Evolutionary conservation across 2,797 vertebrate species (phyloP), one percentile per base, ranked within the genome.

Genomic region (Varecia variegata): DNA sequence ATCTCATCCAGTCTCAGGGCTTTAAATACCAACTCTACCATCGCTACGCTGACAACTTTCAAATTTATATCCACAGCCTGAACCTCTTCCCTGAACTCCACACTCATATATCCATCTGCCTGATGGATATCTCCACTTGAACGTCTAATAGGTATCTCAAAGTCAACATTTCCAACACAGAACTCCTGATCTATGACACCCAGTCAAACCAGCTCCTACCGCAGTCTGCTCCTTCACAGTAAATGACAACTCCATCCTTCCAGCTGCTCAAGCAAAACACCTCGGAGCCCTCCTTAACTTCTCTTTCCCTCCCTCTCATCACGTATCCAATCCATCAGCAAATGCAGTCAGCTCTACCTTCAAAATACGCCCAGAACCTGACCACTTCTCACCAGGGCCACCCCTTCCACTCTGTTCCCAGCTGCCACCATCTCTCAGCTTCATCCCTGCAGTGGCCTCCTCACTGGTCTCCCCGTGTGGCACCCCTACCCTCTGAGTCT

Each of bases 241-340:
- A 38, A 93, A 62, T 52, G 94, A 95, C 94, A 97, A 79, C 88
- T 91, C 93, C 86, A 92, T 95, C 83, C 67, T 25, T 89, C 65
- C 52, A 6, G 65, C 89, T 73, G 79, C 88, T 81, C 91, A 40
- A 88, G 94, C 73, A 80, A 43, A 97, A 91, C 87, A 67, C 79
- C 93, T 87, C 52, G 56, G 82, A 77, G 91, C 91, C 82, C 68
- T 65, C 89, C 93, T 88, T 79, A 76, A 50, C 40, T 80, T 56
- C 84, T 56, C 12, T 74, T 70, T 71, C 56, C 58, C 79, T 68
- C 87, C 88, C 77, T 58, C 58, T 80, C 67, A 8, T 35, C 80
- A 60, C 70, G 21, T 1, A 62, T 23, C 38, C 67, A 62, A 87
- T 87, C 73, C 76, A 65, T 95, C 88, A 87, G 74, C 82, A 74